Base-by-base conservation (phyloP, 2,797 vertebrate genomes). In the Rhynchotus rufescens region DNA sequence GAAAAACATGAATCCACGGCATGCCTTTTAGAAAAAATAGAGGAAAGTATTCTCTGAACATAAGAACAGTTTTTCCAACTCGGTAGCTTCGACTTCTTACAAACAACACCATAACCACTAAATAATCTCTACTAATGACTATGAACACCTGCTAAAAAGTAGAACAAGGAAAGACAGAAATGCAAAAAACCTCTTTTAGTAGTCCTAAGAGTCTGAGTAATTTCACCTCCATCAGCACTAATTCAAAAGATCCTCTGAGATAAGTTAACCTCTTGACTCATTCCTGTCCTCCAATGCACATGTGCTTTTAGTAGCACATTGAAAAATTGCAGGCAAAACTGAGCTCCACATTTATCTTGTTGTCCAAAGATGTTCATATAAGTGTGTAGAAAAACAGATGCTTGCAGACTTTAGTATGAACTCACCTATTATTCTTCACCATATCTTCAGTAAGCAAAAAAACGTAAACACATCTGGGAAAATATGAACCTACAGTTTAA, bases 1-100 rank as follows among this genome's bases (percentile, higher is more conserved):
- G 47, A 17, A 45, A 1, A 71, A 25, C 0, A 1, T 15, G 8
- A 8, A 4, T 69, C 38, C 13, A 1, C 3, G 5, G 12, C 12
- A 15, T 56, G 26, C 8, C 38, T 81, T 90, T 73, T 22, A 45
- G 34, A 57, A 49, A 49, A 49, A 45, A 10, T 45, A 45, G 45
- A 49, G 47, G 7, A 42, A 68, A 66, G 17, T 2, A 60, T 81
- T 79, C 65, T 4, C 32, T 82, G 52, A 34, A 44, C 15, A 23
- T 6, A 42, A 2, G 25, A 83, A 71, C 32, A 34, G 5, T 15
- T 81, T 2, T 2, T 3, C n/a, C 20, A 64, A 19, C 4, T 56
- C 42, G 76, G 12, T 17, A 79, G 5, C 3, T 91, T 80, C 76
- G 22, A 30, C 4, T 12, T 69, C 20, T 80, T 45, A 40, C 16